Conservation (phyloP, 2,797 vertebrate species). For the Phrynocephalus vlangalii region DNA sequence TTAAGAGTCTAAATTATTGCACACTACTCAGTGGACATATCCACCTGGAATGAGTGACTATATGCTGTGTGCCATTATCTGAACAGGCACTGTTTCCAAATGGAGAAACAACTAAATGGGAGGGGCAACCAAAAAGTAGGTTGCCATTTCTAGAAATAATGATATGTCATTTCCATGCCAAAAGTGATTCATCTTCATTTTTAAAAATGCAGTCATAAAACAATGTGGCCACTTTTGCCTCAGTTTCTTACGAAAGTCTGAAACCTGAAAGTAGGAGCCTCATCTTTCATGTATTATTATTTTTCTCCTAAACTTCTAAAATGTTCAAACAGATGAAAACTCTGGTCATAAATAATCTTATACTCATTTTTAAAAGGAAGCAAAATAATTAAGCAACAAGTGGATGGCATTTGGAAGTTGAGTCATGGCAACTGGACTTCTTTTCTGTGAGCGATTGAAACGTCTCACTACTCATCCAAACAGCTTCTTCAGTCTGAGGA, state of each 20-base stretch:
- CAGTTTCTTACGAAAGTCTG: not conserved
- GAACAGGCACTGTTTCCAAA: not conserved
- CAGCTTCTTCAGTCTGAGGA: too few relatives aligned
- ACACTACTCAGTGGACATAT: not conserved
- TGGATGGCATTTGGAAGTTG: too few relatives aligned
- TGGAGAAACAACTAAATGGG: not conserved
- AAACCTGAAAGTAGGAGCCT: not conserved
- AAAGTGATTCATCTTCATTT: not conserved
- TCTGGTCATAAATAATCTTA: not conserved
- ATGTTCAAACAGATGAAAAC: not conserved
- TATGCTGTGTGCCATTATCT: not conserved
- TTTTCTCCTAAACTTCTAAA: not conserved
- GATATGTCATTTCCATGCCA: not conserved
- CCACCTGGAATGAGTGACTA: not conserved
- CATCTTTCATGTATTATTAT: not conserved
- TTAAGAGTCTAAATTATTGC: not conserved
- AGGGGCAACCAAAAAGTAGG: not conserved
- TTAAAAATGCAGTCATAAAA: not conserved
- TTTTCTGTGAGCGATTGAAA: too few relatives aligned
- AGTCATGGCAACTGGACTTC: too few relatives aligned
- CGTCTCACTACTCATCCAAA: too few relatives aligned
- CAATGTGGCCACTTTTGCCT: not conserved
- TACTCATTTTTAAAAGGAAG: not conserved
- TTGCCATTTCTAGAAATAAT: not conserved
- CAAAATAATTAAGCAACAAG: not conserved